Evolutionary conservation across 2,113 vertebrate species (phyloP), one percentile per base, ranked within the genome.

Genomic region (Pholis gunnellus): DNA sequence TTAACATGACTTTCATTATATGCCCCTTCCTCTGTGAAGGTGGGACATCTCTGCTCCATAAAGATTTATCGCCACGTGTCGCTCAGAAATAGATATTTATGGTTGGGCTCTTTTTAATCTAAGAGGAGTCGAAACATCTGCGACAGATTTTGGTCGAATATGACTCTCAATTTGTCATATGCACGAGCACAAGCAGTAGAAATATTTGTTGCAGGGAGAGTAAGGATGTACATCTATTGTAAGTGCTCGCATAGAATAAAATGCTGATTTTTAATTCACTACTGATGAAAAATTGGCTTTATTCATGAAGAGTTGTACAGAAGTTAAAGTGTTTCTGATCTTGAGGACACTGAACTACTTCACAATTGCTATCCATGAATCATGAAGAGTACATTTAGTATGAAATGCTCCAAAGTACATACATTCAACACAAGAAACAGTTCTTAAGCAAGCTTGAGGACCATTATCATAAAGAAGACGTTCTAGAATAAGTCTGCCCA

Each of bases 71-170:
- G 84, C 52, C n/a, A 46, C 27, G 60, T 6, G 71, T 83, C 76
- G 76, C 74, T 77, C 71, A 72, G 87, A 88, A 91, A 91, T 94
- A 92, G 91, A 92, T 91, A 93, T 94, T 92, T 91, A 94, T 93
- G 93, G 91, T 93, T 86, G 85, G 89, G 79, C 87, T 92, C 88
- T 90, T 93, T 93, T 92, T 91, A 92, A 93, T 94, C 88, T 92
- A 81, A 80, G 68, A 70, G 69, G 64, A 90, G 85, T 83, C 10
- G 66, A 87, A 91, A 84, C 85, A 93, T 93, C 87, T 91, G 88
- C 50, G 25, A 70, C 75, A 79, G 81, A 87, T 87, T 88, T 90
- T 86, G 77, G 52, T 82, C 78, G 88, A 90, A 87, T 89, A 84
- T 87, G 85, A 85, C 61, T 86, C 92, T 86, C 76, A 89, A 91